Base-by-base conservation (phyloP, 1,140 invertebrate species). In the Formica exsecta region DNA sequence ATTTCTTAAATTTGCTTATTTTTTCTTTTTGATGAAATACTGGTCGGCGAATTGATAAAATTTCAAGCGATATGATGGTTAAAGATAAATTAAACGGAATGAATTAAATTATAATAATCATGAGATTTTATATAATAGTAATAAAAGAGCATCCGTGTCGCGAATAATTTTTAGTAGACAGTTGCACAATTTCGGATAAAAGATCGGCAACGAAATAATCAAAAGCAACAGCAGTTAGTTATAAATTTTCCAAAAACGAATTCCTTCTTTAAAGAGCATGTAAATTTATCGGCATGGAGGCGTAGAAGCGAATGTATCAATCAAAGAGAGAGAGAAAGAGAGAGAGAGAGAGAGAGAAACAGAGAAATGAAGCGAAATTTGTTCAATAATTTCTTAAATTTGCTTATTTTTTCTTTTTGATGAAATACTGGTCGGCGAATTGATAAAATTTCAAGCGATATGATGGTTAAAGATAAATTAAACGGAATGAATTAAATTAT, bases 251-350 rank as follows among this genome's bases (percentile, higher is more conserved):
- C 59, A 73, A 73, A 81, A 73, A 73, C 7, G 57, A 29, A 16
- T 62, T 41, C 22, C 64, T 76, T 79, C 57, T 85, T 70, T 66
- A 70, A 87, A 57, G 64, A 77, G 64, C 64, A 66, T 79, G 86
- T 75, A 86, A 90, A 88, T 90, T 83, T 61, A 74, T 64, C 48
- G 71, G 65, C 64, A 79, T 48, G 84, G 83, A 86, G 87, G 86
- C 90, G 90, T 86, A 77, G 77, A 86, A 62, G 73, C 66, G 75
- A 90, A 91, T 91, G n/a, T n/a, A n/a, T n/a, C n/a, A n/a, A n/a
- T n/a, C n/a, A n/a, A n/a, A n/a, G n/a, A n/a, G n/a, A n/a, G n/a
- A n/a, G n/a, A n/a, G n/a, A n/a, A n/a, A n/a, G n/a, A n/a, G n/a
- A n/a, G n/a, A n/a, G n/a, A 44, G 41, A 44, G 22, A 22, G 16